Base-by-base conservation (phyloP, 2,797 vertebrate genomes). In the Bovichtus variegatus region DNA sequence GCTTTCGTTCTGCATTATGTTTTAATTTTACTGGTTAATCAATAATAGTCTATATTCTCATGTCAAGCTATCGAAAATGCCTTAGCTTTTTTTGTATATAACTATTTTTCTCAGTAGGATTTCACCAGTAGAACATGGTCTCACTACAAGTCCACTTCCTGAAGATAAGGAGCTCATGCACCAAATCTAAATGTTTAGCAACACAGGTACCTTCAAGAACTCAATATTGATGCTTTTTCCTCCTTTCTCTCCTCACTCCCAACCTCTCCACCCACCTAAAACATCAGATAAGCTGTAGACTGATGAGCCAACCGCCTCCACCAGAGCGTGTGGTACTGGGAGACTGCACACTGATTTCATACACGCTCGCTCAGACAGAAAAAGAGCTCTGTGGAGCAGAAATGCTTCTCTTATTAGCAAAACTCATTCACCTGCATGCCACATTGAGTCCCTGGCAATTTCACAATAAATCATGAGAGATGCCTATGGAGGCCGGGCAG, bases 341-440 rank as follows among this genome's bases (percentile, higher is more conserved):
- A 92, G 92, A 82, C 90, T 87, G 90, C 90, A 89, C 89, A 92
- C 84, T 91, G 91, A 93, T 93, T 94, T 92, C 91, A 92, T 88
- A 89, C 85, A 84, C 84, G 81, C 90, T 91, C 74, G 82, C 91
- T 93, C 92, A 94, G 77, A 93, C 92, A 93, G 92, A 94, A 94
- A 93, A 93, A 92, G 89, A 91, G 89, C 92, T 92, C 93, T 51
- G 84, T 92, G 92, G 91, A 93, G 93, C 94, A 95, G 91, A 94
- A 95, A 93, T 88, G 87, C 87, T 91, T 80, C 93, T 94, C 93
- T 94, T 94, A 95, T 95, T 94, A 94, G 92, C 89, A 91, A 91
- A 94, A 92, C 92, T 93, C 94, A 93, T 93, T 94, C 94, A 95
- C 94, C 93, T 94, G 94, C 93, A 94, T 78, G 90, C 87, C 91